Percentiles rank a stretch among this genome's conserved stretches.
Evolutionary conservation across 1,140 invertebrate genomes (phyloP).

Genomic region (Magallana ariakensis): DNA sequence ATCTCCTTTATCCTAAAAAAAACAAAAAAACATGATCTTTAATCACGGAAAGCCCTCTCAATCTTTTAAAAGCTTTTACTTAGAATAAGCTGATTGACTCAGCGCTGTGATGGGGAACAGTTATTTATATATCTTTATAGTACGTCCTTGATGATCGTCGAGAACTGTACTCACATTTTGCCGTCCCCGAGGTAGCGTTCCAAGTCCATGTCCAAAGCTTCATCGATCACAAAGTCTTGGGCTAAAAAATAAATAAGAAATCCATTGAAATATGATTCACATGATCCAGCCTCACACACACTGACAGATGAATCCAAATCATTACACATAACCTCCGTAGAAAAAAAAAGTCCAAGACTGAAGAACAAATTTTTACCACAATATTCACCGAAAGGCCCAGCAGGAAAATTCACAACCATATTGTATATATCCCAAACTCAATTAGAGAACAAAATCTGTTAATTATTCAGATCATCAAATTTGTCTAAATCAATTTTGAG

Average conservation of each 20-base stretch:
- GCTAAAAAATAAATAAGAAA: slow-evolving; percentile 16
- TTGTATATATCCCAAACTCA: not conserved
- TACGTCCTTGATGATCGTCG: not conserved
- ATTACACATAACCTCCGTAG: too few species aligned
- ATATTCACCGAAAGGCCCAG: slow-evolving; percentile 3
- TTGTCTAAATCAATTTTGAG: not conserved
- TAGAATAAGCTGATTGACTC: too few species aligned
- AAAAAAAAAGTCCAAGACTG: not conserved
- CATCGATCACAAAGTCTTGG: slow-evolving; percentile 23
- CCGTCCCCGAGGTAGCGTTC: slow-evolving; percentile 24
- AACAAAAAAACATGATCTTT: too few species aligned
- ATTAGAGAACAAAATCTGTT: not conserved
- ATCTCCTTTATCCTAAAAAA: too few species aligned
- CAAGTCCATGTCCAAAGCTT: slow-evolving; percentile 32
- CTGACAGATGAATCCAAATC: not conserved
- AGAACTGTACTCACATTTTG: slow-evolving; percentile 24
- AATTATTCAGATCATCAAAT: slow-evolving; percentile 8
- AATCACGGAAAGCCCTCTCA: too few species aligned
- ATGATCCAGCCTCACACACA: not conserved
- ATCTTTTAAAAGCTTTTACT: too few species aligned
- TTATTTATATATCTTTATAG: too few species aligned
- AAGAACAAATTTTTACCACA: slow-evolving; percentile 2
- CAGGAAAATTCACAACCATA: slow-evolving; percentile 24
- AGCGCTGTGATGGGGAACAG: too few species aligned
- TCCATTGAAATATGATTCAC: not conserved